Percentiles rank a stretch among this genome's conserved stretches.
These are phyloP conservation scores for Erannis defoliaria DNA, from an alignment of 2,888 invertebrate genomes.

Conservation along the genomic window DNA sequence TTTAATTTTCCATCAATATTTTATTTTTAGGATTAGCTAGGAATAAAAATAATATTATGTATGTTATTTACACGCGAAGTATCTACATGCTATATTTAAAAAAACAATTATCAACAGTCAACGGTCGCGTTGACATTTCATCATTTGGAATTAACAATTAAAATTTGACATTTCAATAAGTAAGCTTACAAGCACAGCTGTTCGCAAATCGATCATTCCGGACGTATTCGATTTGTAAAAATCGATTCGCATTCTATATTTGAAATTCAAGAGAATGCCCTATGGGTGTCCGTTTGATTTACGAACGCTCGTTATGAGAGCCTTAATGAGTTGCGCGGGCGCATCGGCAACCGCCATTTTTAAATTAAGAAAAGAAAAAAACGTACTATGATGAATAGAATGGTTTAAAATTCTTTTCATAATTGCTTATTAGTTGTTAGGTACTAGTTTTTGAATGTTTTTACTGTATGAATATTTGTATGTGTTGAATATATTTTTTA, in stretches of 20 bases:
- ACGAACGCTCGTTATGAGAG: constrained; percentile 77
- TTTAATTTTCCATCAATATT: no score
- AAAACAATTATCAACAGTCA: neutral
- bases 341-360: constrained; percentile 70
- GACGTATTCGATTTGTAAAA: constrained; percentile 55
- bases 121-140: constrained; percentile 27
- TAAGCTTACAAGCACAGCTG: constrained; percentile 20
- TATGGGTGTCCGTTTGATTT: constrained; percentile 80
- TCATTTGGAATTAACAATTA: constrained; percentile 25
- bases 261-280: constrained; percentile 74
- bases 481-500: constrained; percentile 3
- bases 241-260: constrained; percentile 54
- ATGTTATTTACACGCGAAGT: neutral
- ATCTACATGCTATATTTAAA: neutral
- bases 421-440: constrained; percentile 50
- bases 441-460: constrained; percentile 50
- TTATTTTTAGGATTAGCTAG: no score
- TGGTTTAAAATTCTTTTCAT: constrained; percentile 46
- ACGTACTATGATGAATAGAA: constrained; percentile 62
- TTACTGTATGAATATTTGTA: constrained; percentile 23
- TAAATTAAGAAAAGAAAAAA: constrained; percentile 61
- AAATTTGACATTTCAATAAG: constrained; percentile 36
- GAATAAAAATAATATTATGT: no score
- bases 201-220: constrained; percentile 71
- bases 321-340: constrained; percentile 78